Base-by-base conservation (phyloP, 2,888 invertebrate genomes). In the Drosophila algonquin region DNA sequence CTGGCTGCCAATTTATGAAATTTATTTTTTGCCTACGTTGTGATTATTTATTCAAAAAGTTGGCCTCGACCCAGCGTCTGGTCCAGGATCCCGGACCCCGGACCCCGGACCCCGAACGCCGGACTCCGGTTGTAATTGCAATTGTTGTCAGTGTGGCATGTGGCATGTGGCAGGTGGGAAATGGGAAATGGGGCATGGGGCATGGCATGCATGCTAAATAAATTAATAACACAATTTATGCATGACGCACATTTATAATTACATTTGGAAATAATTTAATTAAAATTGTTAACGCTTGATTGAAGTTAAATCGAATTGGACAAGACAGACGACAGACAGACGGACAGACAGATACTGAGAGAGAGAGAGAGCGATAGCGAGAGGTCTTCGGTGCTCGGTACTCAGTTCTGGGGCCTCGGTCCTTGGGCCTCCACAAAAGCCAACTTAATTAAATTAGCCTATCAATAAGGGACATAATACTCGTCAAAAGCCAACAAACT, bases 281-380 rank as follows among this genome's bases (percentile, higher is more conserved):
- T 89, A 89, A 90, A 89, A 87, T 87, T 80, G 86, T 90, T 84
- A 80, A 81, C 88, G 86, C 86, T 82, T 89, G 90, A 90, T 90
- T 89, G 89, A 87, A 86, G 81, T 80, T 82, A 80, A 82, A 90
- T 90, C 79, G 84, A 70, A 76, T 72, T 68, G 76, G 73, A 77
- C 75, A 78, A 55, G 47, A 68, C 16, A 58, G 30, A 54, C 12
- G 35, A 35, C 4, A 35, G 1, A 35, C 21, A 30, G 21, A 45
- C 10, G 9, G 24, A 24, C 21, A 16, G 46, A 3, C 10, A 27
- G 45, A 47, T 12, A 18, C 35, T n/a, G 9, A 55, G 10, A 44
- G 40, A 24, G 59, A 8, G 16, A 7, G 59, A 10, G 16, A 7
- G 47, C 30, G 54, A 59, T n/a, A 12, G 14, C 21, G 24, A 16